Percentiles rank a stretch among this genome's conserved stretches.
These are phyloP conservation scores for Psittacula cyanocephala DNA, from an alignment of 2,113 vertebrate genomes.

Conservation along the genomic window DNA sequence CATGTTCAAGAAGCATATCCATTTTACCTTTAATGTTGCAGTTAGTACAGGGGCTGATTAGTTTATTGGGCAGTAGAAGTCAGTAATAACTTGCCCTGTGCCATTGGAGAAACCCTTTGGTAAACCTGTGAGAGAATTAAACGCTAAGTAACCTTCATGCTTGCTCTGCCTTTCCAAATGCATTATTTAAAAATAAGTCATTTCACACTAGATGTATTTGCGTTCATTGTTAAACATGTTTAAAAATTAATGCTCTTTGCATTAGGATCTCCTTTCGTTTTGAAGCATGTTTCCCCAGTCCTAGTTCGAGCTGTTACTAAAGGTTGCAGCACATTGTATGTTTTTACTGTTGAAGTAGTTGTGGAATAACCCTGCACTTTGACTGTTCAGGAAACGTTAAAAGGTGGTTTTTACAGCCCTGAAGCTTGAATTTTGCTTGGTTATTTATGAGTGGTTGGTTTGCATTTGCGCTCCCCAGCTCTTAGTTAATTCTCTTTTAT, in stretches of 20 bases:
- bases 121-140: neutral
- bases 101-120: neutral
- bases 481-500: neutral
- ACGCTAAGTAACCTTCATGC: neutral
- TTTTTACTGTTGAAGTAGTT: neutral
- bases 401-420: neutral
- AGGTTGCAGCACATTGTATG: neutral
- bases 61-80: neutral
- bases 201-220: neutral
- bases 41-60: neutral
- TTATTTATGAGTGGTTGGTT: neutral
- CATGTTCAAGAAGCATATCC: neutral
- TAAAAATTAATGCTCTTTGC: conserved; percentile 25
- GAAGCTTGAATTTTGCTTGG: neutral
- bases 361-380: neutral
- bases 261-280: neutral
- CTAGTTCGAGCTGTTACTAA: neutral
- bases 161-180: neutral
- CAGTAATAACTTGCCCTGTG: neutral
- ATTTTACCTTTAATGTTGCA: neutral
- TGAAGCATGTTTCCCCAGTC: neutral
- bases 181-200: neutral
- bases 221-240: neutral
- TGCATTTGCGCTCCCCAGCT: neutral
- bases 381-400: neutral